Percentiles rank a stretch among this genome's conserved stretches.
Conservation (phyloP, 2,888 invertebrate species). For the Acronicta aceris region DNA sequence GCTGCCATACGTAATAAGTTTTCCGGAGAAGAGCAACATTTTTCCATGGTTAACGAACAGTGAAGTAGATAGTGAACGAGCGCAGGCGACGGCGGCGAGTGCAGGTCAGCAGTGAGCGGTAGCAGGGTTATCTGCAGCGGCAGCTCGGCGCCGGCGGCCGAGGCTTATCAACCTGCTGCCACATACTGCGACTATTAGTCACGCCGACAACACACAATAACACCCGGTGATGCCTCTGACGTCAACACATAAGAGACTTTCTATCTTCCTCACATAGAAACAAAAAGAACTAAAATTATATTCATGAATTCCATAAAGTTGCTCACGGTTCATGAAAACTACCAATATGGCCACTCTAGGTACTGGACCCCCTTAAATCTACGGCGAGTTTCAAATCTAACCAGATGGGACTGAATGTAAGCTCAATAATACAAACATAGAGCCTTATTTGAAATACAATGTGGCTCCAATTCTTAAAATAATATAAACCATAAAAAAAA, state of each 20-base stretch:
- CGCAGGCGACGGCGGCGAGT: constrained; percentile 31
- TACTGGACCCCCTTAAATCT: too few relatives aligned
- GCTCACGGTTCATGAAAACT: too few relatives aligned
- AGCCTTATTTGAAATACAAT: constrained; percentile 22
- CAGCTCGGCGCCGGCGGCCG: constrained; percentile 64
- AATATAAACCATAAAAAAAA: constrained; percentile 24
- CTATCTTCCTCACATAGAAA: not conserved
- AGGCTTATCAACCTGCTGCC: constrained; percentile 70
- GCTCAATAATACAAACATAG: constrained; percentile 31
- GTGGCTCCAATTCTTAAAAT: constrained; percentile 11
- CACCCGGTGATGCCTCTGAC: constrained; percentile 44
- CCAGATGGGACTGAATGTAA: constrained; percentile 7
- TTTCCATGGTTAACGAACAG: constrained; percentile 9
- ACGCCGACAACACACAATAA: constrained; percentile 49
- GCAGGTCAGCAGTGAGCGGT: constrained; percentile 54
- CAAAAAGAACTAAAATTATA: too few relatives aligned
- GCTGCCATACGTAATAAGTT: not conserved
- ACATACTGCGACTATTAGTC: constrained; percentile 73
- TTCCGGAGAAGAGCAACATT: constrained; percentile 5
- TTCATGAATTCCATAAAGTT: not conserved
- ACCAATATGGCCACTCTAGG: too few relatives aligned
- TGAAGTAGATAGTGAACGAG: constrained; percentile 25
- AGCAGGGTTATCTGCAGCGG: constrained; percentile 60
- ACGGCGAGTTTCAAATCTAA: not conserved
- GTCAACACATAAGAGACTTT: constrained; percentile 26